Evolutionary conservation across 2,888 invertebrate genomes (phyloP), one percentile per base, ranked within the genome.

Genomic region (Dynastes hyllus): DNA sequence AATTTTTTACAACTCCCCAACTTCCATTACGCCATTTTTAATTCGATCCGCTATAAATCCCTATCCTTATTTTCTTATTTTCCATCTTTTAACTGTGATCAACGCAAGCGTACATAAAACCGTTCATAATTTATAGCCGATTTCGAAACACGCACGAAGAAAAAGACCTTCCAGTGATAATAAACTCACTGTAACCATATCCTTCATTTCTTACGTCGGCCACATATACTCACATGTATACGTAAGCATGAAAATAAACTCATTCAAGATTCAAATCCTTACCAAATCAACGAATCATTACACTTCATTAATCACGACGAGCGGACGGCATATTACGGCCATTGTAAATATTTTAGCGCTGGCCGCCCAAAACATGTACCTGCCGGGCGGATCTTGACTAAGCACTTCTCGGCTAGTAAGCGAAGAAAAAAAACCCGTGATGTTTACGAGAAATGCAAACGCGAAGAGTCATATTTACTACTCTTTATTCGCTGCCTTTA

Each of bases 301-400:
- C 70, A 73, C 55, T 75, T 77, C 80, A 81, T 81, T 80, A 81
- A 81, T 80, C 81, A 81, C 78, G n/a, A 16, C 37, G 29, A 73
- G 40, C 58, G n/a, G 58, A 40, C 73, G 73, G 27, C 29, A 29
- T 32, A 32, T 69, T 27, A 29, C 16, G 22, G 58, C 27, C 40
- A 84, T 82, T 84, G 84, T 86, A 85, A 85, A 85, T 85, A 85
- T 85, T 84, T 85, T 83, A 84, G 84, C 82, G 84, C 11, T 40
- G 84, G 84, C 86, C 85, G 85, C 86, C 86, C 85, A 85, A 86
- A 85, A 82, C 86, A 82, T 86, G 86, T 86, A 84, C 82, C 84
- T 84, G 83, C 82, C 81, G 79, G 82, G 79, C 79, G 45, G 80
- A 81, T 81, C 81, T 81, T 84, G 84, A 85, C 85, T 82, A 81